A percentile compares a stretch with the other conserved stretches of the same genome.
phyloP scores from a whole-genome alignment of 2,888 invertebrate genomes.

The Drosophila mulleri region DNA sequence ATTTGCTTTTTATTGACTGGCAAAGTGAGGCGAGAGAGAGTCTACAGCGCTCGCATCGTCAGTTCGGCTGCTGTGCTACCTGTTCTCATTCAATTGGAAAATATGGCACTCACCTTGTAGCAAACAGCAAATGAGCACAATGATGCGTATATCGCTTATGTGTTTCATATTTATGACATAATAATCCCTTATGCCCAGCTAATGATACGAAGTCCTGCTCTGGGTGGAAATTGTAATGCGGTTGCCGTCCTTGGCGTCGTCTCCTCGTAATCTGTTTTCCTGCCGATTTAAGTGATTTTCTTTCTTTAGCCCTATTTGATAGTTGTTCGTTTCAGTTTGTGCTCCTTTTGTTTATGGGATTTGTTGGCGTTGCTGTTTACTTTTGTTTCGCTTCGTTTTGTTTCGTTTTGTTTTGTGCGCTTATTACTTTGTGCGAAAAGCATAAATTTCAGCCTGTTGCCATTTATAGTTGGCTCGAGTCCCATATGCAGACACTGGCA shows the following conservation, averaged over 20 bases:
- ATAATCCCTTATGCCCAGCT: constrained; percentile 63
- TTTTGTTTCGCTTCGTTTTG: constrained; percentile 26
- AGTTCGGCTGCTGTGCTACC: not conserved
- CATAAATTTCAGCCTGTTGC: constrained; percentile 74
- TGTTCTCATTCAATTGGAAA: constrained; percentile 15
- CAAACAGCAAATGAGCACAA: constrained; percentile 82
- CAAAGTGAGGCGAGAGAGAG: constrained; percentile 45
- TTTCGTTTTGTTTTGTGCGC: constrained; percentile 43
- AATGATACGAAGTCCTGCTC: constrained; percentile 42
- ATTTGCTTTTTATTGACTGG: constrained; percentile 78
- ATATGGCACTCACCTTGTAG: constrained; percentile 79
- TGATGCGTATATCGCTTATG: constrained; percentile 82
- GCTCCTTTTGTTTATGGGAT: constrained; percentile 57
- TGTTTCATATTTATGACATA: constrained; percentile 85
- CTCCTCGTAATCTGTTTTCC: constrained; percentile 38
- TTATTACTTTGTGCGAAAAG: constrained; percentile 71
- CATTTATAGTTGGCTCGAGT: constrained; percentile 63
- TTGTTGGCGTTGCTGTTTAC: constrained; percentile 45
- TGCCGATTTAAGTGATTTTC: constrained; percentile 67
- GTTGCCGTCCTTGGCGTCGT: constrained; percentile 2
- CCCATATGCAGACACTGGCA: constrained; percentile 52
- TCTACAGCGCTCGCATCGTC: constrained; percentile 5
- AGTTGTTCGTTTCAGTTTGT: constrained; percentile 54
- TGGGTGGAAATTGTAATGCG: constrained; percentile 36
- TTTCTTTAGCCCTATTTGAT: constrained; percentile 28